These are phyloP conservation scores for Drosophila serrata DNA, from an alignment of 1,140 invertebrate species.

Conservation along the genomic window DNA sequence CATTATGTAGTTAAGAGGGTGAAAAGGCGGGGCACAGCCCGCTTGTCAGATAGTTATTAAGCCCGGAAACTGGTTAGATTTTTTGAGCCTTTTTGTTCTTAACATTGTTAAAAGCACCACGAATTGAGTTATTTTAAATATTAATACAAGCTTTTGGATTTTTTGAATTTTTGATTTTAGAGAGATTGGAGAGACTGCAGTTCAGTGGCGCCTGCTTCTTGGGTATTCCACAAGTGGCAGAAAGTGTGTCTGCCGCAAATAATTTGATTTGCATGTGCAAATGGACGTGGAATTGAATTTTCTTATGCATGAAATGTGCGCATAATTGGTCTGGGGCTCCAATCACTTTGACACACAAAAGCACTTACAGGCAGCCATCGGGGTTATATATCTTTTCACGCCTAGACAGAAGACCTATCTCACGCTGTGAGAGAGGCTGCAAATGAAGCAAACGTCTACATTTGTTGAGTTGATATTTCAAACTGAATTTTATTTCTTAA, in stretches of 20 bases:
- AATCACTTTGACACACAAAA: slow-evolving; percentile 17
- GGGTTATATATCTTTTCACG: slow-evolving; percentile 35
- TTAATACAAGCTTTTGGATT: slow-evolving; percentile 30
- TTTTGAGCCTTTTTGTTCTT: not conserved
- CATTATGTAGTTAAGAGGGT: not conserved
- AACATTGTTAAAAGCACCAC: not conserved
- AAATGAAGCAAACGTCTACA: no score
- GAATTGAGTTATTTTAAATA: not conserved
- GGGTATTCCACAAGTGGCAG: slow-evolving; percentile 53
- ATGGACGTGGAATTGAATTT: slow-evolving; percentile 84
- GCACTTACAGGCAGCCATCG: slow-evolving; percentile 24
- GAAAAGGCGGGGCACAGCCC: no score
- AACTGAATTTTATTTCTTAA: no score
- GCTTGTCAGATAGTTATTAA: no score
- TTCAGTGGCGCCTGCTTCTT: slow-evolving; percentile 22
- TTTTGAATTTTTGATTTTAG: slow-evolving; percentile 29
- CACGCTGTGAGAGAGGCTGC: no score
- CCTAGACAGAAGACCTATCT: slow-evolving; percentile 47
- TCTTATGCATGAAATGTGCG: slow-evolving; percentile 83
- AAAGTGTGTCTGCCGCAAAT: slow-evolving; percentile 73
- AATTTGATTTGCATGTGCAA: slow-evolving; percentile 85
- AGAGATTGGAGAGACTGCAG: slow-evolving; percentile 39
- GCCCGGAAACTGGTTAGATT: no score
- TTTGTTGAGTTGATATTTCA: no score
- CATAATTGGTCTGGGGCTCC: slow-evolving; percentile 70